Evolutionary conservation across 2,113 vertebrate genomes (phyloP), one percentile per base, ranked within the genome.

Genomic region (Vidua macroura): DNA sequence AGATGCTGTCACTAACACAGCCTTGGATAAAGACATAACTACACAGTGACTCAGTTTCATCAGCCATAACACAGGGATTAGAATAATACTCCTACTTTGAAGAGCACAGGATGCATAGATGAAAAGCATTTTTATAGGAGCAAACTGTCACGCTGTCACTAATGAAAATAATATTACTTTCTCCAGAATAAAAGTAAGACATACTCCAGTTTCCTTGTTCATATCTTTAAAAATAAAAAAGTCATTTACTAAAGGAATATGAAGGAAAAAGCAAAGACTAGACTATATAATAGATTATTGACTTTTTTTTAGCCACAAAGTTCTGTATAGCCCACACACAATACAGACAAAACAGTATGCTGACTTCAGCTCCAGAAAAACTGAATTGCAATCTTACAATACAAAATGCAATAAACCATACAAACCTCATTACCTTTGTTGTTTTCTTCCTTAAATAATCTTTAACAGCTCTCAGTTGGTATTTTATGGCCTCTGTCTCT

Each of bases 131-230:
- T 82, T 82, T 56, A 56, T 16, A 63, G 30, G 21, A 84, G 27
- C 5, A 67, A 92, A 74, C 4, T 37, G 4, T 55, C 68, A 48
- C 1, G 7, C 44, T 55, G 27, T 63, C 53, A 84, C 21, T 63
- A 60, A 67, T 52, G 15, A 81, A 59, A 91, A 67, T 28, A 77
- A 55, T 46, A 60, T 3, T 52, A 28, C 7, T 55, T 1, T 66
- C 70, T 90, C 73, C 43, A 92, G 35, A 90, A 81, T 11, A 78
- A 9, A 89, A 91, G 22, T n/a, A 27, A 95, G 91, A 94, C 83
- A 95, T 48, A 31, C 79, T 91, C 88, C 46, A 78, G 21, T 4
- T 78, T 55, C 49, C 63, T 76, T 68, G 25, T 23, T 77, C 56
- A 55, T n/a, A 76, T 86, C 15, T 43, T 43, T 43, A 43, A 43